Percentiles rank a stretch among this genome's conserved stretches.
Conservation (phyloP, 2,888 invertebrate genomes). For the Pachymerium ferrugineum region DNA sequence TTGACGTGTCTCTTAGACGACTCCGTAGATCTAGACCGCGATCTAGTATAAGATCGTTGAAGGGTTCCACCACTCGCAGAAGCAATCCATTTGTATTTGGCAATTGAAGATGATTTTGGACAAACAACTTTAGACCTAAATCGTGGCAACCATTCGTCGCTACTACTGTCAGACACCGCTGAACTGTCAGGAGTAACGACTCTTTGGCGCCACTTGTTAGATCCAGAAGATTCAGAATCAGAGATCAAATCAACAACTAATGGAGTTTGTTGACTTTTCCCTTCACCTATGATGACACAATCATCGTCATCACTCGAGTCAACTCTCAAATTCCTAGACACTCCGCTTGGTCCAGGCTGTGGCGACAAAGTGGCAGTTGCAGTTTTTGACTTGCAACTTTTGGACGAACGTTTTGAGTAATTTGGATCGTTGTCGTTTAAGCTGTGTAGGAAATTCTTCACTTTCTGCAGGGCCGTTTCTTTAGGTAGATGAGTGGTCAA, state of each 20-base stretch:
- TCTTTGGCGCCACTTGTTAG: neutral
- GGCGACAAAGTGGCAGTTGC: conserved; percentile 31
- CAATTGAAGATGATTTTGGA: neutral
- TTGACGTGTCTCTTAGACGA: neutral
- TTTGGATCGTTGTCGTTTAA: neutral
- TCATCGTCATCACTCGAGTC: conserved; percentile 1
- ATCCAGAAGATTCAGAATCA: neutral
- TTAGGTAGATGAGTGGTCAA: too few relatives aligned
- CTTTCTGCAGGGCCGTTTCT: neutral
- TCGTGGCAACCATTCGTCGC: neutral
- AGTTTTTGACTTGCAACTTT: neutral
- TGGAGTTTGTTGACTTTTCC: conserved; percentile 63
- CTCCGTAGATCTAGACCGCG: neutral
- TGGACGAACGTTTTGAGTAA: neutral
- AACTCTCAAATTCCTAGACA: neutral
- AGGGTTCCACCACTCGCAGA: neutral
- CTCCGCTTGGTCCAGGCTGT: conserved; percentile 36
- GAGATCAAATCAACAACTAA: conserved; percentile 51
- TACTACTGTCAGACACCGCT: neutral
- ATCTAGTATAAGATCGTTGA: neutral
- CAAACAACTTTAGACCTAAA: neutral
- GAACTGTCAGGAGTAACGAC: neutral
- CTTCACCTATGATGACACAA: conserved; percentile 55
- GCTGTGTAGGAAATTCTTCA: conserved; percentile 2
- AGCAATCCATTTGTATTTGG: neutral